Base-by-base conservation (phyloP, 2,888 invertebrate genomes). In the Drosophila antonietae region DNA sequence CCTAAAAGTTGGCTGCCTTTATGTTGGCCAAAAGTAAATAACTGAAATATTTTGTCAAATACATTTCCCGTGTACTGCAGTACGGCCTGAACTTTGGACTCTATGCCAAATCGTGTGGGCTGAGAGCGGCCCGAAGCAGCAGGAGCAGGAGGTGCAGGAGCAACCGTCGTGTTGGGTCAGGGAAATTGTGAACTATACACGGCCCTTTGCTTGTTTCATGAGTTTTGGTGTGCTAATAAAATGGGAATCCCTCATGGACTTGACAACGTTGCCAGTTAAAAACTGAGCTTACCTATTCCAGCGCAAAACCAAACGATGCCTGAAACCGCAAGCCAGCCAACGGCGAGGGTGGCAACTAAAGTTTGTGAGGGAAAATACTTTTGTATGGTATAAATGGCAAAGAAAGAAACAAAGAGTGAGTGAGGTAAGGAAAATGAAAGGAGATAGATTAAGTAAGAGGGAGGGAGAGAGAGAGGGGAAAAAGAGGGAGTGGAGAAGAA, bases 11-110 rank as follows among this genome's bases (percentile, higher is more conserved):
- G 73, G 49, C 75, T 65, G 55, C 71, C 59, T 67, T 57, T 64
- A 58, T 65, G 71, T 49, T 70, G 65, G 58, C 67, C 75, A 78
- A 77, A 80, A 83, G 83, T 83, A 83, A 83, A 86, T 83, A 83
- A 74, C 81, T 83, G 73, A 83, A 83, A 86, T 83, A 78, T 84
- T 87, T 84, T 84, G 83, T 87, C 83, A 87, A 83, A 87, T 73
- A 69, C 73, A 81, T 76, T 69, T 81, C 69, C 70, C 70, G 67
- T 70, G 67, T 39, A 44, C 47, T 46, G 62, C 56, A 73, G 20
- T 46, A 47, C 63, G 39, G 37, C 46, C 59, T 31, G 49, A 49
- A 49, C 49, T n/a, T n/a, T 31, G n/a, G 12, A 31, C 49, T 31
- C 31, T 12, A 18, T n/a, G 20, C 31, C 49, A 31, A 60, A 53